Percentiles rank a stretch among this genome's conserved stretches.
Evolutionary conservation across 2,113 vertebrate genomes (phyloP).

Genomic region (Megaceryle torquata): DNA sequence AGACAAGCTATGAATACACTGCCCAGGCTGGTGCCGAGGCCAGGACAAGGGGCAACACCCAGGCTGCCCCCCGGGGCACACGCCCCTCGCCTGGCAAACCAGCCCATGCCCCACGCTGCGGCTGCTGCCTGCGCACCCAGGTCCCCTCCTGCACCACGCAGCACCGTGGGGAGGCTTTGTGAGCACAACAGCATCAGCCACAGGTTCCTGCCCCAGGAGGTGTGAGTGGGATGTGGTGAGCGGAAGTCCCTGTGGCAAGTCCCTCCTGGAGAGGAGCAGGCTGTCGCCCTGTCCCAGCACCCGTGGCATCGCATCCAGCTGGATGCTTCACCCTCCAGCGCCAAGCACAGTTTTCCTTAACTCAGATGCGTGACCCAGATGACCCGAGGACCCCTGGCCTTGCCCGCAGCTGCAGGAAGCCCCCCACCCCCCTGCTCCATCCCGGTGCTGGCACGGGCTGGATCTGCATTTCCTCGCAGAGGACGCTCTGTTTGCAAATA

Average conservation of each 20-base stretch:
- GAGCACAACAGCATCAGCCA: too few species aligned
- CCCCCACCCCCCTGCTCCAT: neutral
- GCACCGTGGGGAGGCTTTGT: neutral
- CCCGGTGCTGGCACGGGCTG: neutral
- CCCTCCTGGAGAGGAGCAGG: fast-evolving
- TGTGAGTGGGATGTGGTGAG: neutral
- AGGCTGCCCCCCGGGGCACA: neutral
- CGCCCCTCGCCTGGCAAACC: neutral
- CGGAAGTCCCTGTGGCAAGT: neutral
- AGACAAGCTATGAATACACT: neutral
- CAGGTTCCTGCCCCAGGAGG: neutral
- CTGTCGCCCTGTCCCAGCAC: neutral
- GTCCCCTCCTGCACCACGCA: neutral
- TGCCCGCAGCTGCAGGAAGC: neutral
- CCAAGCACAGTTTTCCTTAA: neutral
- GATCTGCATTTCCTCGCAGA: neutral
- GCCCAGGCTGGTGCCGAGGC: neutral
- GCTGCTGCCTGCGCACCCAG: neutral
- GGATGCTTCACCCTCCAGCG: neutral
- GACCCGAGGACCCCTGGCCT: neutral
- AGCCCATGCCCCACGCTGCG: neutral
- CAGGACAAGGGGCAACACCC: neutral
- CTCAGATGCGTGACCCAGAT: fast-evolving
- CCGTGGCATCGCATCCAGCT: neutral
- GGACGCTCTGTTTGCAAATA: neutral